Conservation (phyloP, 1,140 invertebrate species). For the Leptinotarsa lineolata region DNA sequence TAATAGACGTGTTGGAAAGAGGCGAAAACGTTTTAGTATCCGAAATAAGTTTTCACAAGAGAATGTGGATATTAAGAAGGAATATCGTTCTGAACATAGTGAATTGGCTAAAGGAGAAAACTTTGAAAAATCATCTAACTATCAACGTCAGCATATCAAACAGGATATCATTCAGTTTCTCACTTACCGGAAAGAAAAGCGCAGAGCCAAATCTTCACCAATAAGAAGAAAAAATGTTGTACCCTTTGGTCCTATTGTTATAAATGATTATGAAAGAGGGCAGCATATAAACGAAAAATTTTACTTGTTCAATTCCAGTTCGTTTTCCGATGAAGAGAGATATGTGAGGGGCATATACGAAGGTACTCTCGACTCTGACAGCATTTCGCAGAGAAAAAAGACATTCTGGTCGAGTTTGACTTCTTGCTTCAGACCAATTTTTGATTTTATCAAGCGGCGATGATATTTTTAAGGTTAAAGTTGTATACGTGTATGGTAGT, state of each 20-base stretch:
- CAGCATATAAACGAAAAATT: not conserved
- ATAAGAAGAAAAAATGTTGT: constrained; percentile 1
- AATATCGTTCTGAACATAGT: not conserved
- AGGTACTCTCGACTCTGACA: not conserved
- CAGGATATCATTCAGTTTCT: not conserved
- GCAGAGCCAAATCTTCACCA: constrained; percentile 11
- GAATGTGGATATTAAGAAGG: not conserved
- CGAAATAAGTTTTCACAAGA: not conserved
- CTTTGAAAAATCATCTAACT: not conserved
- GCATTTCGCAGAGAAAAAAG: no score
- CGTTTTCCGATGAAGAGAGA: constrained; percentile 11
- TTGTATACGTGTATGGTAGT: not conserved
- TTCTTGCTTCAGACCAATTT: constrained; percentile 12
- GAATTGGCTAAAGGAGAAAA: not conserved
- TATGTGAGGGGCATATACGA: not conserved
- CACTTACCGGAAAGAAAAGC: constrained; percentile 4
- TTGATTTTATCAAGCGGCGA: constrained; percentile 10
- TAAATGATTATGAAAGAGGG: not conserved
- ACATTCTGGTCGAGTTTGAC: not conserved
- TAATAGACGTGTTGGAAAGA: not conserved
- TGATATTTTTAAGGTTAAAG: constrained; percentile 13
- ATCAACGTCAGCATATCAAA: not conserved
- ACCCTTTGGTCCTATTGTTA: constrained; percentile 9
- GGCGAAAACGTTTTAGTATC: not conserved
- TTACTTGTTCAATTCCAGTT: constrained; percentile 20